These are phyloP conservation scores for Listronotus bonariensis DNA, from an alignment of 1,140 invertebrate genomes.

Conservation along the genomic window DNA sequence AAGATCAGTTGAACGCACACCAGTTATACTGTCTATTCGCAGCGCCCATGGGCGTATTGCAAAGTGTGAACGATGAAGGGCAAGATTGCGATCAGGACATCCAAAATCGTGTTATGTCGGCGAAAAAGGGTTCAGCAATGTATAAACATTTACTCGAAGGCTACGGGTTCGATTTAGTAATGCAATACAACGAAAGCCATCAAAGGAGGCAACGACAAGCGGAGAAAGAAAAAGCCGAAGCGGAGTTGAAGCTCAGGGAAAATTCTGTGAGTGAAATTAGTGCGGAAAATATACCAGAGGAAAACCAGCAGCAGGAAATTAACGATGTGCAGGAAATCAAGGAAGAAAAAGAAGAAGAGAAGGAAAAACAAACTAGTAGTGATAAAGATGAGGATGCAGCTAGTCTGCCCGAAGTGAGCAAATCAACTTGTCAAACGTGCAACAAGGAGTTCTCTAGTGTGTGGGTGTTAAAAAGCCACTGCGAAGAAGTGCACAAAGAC, in stretches of 20 bases:
- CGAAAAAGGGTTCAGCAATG: slow-evolving; percentile 77
- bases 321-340: slow-evolving; percentile 57
- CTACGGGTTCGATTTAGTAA: slow-evolving; percentile 93
- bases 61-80: slow-evolving; percentile 59
- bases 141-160: slow-evolving; percentile 90
- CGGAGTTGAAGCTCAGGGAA: slow-evolving; percentile 34
- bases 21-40: slow-evolving; percentile 80
- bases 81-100: slow-evolving; percentile 53
- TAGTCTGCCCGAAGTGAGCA: slow-evolving; percentile 71
- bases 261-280: slow-evolving; percentile 59
- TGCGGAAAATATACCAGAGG: slow-evolving; percentile 45
- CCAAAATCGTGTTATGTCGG: slow-evolving; percentile 54
- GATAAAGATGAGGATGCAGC: slow-evolving; percentile 62
- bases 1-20: slow-evolving; percentile 81
- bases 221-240: slow-evolving; percentile 41
- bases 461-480: slow-evolving; percentile 94
- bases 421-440: slow-evolving; percentile 86
- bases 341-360: slow-evolving; percentile 50
- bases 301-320: slow-evolving; percentile 60
- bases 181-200: slow-evolving; percentile 94
- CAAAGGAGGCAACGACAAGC: slow-evolving; percentile 67
- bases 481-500: slow-evolving; percentile 92
- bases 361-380: slow-evolving; percentile 62
- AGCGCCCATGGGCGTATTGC: slow-evolving; percentile 65
- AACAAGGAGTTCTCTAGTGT: slow-evolving; percentile 94